Conservation (phyloP, 2,113 vertebrate genomes). For the Rhagologus leucostigma region DNA sequence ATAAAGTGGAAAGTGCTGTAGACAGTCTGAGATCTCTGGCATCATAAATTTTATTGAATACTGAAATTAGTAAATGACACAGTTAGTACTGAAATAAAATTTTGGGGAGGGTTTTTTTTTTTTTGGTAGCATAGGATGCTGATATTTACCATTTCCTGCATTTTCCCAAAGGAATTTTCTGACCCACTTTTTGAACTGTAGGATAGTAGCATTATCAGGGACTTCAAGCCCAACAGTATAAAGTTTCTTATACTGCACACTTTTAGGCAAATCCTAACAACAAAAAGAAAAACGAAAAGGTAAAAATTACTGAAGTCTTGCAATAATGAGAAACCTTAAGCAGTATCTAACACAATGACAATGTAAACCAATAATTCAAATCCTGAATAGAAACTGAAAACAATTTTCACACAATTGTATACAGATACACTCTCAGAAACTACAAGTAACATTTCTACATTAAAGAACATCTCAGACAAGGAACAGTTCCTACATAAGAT, state of each 20-base stretch:
- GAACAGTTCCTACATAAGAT: neutral
- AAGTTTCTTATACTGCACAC: slow-evolving; percentile 72
- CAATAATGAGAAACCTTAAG: neutral
- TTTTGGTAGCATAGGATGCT: neutral
- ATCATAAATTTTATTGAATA: neutral
- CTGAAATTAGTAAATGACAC: neutral
- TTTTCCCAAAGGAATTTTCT: slow-evolving; percentile 75
- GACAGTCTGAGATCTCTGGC: neutral
- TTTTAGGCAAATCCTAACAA: slow-evolving; percentile 74
- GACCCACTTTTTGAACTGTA: slow-evolving; percentile 75
- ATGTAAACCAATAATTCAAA: neutral
- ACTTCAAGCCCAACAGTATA: slow-evolving; percentile 74
- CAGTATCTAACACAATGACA: neutral
- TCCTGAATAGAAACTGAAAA: neutral
- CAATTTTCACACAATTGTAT: neutral
- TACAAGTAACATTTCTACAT: neutral
- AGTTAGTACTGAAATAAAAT: neutral
- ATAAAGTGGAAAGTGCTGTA: neutral
- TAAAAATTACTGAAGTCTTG: neutral
- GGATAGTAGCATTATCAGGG: slow-evolving; percentile 73
- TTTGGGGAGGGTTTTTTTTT: neutral
- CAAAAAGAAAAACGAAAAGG: neutral
- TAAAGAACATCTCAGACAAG: neutral
- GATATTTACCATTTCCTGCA: slow-evolving; percentile 70
- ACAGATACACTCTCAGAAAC: neutral